Conservation (phyloP, 2,113 vertebrate species). For the Spizaetus ornatus region DNA sequence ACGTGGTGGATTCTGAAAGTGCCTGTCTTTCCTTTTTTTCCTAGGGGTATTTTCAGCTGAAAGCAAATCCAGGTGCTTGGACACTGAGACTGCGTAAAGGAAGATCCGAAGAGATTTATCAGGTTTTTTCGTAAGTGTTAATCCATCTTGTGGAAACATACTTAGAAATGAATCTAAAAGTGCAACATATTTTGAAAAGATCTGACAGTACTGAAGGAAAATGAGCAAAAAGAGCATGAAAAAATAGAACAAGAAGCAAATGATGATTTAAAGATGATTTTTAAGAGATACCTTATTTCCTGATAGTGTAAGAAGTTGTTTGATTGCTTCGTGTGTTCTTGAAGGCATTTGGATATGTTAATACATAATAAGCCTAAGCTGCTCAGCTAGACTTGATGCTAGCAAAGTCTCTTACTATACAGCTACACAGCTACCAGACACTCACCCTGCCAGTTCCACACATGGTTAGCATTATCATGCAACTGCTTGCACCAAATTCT, state of each 20-base stretch:
- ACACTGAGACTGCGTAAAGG: slow-evolving; percentile 87
- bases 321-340: neutral
- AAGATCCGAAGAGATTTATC: slow-evolving; percentile 91
- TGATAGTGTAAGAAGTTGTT: neutral
- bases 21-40: neutral
- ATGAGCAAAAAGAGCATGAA: neutral
- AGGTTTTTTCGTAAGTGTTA: slow-evolving; percentile 85
- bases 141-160: neutral
- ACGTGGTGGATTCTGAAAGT: neutral
- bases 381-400: neutral
- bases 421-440: neutral
- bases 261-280: neutral
- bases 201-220: neutral
- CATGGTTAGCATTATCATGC: neutral
- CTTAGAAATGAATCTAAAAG: neutral
- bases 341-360: neutral
- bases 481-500: neutral
- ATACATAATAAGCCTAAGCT: neutral
- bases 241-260: neutral
- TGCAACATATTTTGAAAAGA: neutral
- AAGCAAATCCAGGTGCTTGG: slow-evolving; percentile 97
- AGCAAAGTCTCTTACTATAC: neutral
- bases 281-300: neutral
- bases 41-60: slow-evolving; percentile 97
- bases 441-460: neutral